Evolutionary conservation across 2,888 invertebrate species (phyloP).

Genomic region (Drosophila anomelani): DNA sequence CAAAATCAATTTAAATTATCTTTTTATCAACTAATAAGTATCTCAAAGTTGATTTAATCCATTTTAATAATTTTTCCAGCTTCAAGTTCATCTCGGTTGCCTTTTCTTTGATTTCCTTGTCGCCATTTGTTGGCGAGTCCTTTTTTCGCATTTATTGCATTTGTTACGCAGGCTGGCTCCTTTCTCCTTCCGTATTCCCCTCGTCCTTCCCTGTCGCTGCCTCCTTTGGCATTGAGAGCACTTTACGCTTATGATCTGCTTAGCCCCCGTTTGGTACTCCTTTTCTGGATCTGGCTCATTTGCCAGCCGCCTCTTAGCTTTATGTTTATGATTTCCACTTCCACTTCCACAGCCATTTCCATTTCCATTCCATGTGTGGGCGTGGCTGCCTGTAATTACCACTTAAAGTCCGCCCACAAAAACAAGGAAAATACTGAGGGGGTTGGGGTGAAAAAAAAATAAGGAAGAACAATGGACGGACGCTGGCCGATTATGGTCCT

Average conservation of each 20-base stretch:
- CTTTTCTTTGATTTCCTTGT: constrained; percentile 52
- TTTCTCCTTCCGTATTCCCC: neutral
- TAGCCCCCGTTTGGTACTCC: constrained; percentile 20
- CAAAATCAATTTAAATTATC: too few relatives aligned
- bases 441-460: neutral
- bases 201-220: neutral
- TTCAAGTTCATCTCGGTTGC: neutral
- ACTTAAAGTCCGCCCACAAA: constrained; percentile 66
- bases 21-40: neutral
- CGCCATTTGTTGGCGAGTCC: constrained; percentile 73
- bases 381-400: constrained; percentile 73
- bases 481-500: constrained; percentile 15
- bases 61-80: constrained; percentile 1
- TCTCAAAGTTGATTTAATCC: neutral
- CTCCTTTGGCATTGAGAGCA: constrained; percentile 39
- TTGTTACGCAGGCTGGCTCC: constrained; percentile 64
- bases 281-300: constrained; percentile 65
- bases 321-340: constrained; percentile 79
- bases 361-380: constrained; percentile 49
- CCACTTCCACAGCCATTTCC: constrained; percentile 46
- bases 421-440: neutral
- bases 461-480: constrained; percentile 49
- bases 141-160: constrained; percentile 78
- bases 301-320: constrained; percentile 72
- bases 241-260: constrained; percentile 76